These are phyloP conservation scores for Clivina fossor DNA, from an alignment of 2,888 invertebrate species.

Conservation along the genomic window DNA sequence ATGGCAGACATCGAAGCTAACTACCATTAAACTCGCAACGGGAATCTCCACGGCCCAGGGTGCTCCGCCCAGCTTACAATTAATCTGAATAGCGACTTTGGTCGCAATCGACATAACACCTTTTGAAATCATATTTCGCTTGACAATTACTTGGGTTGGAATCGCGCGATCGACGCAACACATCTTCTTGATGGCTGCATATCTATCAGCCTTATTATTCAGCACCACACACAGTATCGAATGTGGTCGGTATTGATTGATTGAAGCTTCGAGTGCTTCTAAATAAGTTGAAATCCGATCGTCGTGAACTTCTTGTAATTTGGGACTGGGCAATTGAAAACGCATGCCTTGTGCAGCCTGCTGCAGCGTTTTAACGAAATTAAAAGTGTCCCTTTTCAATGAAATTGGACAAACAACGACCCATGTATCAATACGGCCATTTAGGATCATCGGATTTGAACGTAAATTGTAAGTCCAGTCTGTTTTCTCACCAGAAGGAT, in stretches of 20 bases:
- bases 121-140: conserved; percentile 63
- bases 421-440: conserved; percentile 53
- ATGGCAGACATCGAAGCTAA: conserved; percentile 89
- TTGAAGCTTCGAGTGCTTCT: conserved; percentile 60
- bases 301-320: conserved; percentile 55
- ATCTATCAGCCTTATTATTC: conserved; percentile 70
- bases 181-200: conserved; percentile 86
- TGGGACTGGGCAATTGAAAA: conserved; percentile 55
- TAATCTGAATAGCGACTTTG: conserved; percentile 90
- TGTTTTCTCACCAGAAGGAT: conserved; percentile 59
- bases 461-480: conserved; percentile 79
- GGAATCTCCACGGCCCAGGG: conserved; percentile 82
- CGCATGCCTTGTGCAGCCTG: conserved; percentile 55
- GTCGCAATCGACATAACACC: conserved; percentile 80
- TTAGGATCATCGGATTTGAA: conserved; percentile 51
- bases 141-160: conserved; percentile 64
- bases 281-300: conserved; percentile 65
- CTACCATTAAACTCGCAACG: conserved; percentile 67
- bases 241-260: conserved; percentile 59
- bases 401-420: conserved; percentile 56
- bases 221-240: conserved; percentile 69
- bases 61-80: conserved; percentile 89
- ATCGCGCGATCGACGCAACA: conserved; percentile 76
- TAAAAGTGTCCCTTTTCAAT: conserved; percentile 51
- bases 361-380: conserved; percentile 53